phyloP scores from a whole-genome alignment of 2,888 invertebrate genomes.

The Nesidiocoris tenuis region DNA sequence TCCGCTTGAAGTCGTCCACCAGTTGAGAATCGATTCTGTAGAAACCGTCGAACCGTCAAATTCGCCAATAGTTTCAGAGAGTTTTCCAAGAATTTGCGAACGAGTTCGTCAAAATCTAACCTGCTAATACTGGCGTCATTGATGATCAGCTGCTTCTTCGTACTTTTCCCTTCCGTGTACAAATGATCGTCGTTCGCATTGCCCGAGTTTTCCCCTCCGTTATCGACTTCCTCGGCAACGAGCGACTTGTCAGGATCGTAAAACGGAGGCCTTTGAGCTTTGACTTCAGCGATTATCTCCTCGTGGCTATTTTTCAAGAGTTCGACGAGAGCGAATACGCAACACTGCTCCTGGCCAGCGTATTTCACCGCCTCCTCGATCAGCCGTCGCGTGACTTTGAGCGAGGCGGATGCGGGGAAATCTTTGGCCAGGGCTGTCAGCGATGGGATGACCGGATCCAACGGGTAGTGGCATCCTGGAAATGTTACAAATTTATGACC shows the following conservation, averaged over 20 bases:
- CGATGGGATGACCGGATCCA: slow-evolving; percentile 70
- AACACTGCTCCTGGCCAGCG: slow-evolving; percentile 69
- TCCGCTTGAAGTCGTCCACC: slow-evolving; percentile 63
- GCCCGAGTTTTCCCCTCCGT: background rate
- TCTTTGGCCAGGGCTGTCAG: slow-evolving; percentile 64
- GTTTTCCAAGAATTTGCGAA: background rate
- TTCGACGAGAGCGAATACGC: slow-evolving; percentile 71
- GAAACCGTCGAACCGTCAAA: too few relatives aligned
- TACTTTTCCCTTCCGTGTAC: slow-evolving; percentile 24
- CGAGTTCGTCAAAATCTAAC: background rate
- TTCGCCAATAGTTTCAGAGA: background rate
- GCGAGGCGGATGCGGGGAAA: slow-evolving; percentile 63
- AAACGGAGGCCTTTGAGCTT: slow-evolving; percentile 53
- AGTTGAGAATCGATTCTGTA: slow-evolving; percentile 60
- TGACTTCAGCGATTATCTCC: slow-evolving; percentile 63
- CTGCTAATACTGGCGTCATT: slow-evolving; percentile 16
- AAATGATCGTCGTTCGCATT: slow-evolving; percentile 55
- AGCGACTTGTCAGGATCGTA: slow-evolving; percentile 45
- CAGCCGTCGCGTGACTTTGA: slow-evolving; percentile 67
- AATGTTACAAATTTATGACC: background rate
- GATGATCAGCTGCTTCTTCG: slow-evolving; percentile 23
- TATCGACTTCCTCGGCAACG: slow-evolving; percentile 17
- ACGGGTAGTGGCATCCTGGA: slow-evolving; percentile 66
- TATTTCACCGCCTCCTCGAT: slow-evolving; percentile 67
- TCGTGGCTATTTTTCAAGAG: slow-evolving; percentile 63